Conservation (phyloP, 2,888 invertebrate species). For the Cotesia congregata region DNA sequence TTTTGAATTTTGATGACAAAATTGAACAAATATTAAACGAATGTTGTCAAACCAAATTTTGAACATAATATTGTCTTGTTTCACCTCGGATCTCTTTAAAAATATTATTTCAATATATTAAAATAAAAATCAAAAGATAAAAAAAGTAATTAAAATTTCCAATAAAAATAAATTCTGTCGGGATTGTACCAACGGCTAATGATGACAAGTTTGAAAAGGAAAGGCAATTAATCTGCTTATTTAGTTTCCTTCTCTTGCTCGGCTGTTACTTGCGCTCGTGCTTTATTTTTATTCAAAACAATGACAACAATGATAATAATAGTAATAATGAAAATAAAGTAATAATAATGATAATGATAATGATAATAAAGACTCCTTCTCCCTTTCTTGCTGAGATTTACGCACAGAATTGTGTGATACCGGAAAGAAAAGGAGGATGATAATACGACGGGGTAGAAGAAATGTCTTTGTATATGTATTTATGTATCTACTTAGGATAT, state of each 20-base stretch:
- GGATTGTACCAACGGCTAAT: background rate
- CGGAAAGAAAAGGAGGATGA: conserved; percentile 25
- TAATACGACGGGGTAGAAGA: background rate
- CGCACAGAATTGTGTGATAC: conserved; percentile 15
- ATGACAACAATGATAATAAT: conserved; percentile 2
- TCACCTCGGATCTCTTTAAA: no score
- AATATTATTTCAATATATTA: no score
- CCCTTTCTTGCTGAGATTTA: conserved; percentile 28
- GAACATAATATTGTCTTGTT: no score
- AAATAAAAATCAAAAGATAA: no score
- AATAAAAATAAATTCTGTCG: no score
- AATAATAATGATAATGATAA: conserved; percentile 15
- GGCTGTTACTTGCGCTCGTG: background rate
- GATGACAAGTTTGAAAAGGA: background rate
- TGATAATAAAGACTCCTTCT: conserved; percentile 22
- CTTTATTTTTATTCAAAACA: background rate
- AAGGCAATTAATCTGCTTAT: background rate
- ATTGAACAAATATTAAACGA: no score
- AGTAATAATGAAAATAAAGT: background rate
- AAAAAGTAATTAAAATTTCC: no score
- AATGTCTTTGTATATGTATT: conserved; percentile 9
- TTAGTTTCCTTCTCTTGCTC: background rate
- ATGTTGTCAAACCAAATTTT: no score
- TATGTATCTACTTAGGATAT: background rate
- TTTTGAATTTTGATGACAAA: no score